phyloP scores from a whole-genome alignment of 2,888 invertebrate species.

The Acheta domesticus region DNA sequence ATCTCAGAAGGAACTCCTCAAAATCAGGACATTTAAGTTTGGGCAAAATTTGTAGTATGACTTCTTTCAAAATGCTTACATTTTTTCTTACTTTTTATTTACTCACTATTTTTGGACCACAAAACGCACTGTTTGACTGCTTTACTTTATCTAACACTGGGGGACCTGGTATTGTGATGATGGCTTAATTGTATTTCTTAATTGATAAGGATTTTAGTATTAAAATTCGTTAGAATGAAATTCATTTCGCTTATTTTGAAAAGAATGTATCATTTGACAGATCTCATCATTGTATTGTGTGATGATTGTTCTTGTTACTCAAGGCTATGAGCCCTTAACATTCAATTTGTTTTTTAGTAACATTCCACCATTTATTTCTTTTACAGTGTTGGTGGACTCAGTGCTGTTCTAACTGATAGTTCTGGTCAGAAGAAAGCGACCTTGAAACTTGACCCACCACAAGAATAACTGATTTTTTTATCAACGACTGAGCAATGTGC shows the following conservation, averaged over 20 bases:
- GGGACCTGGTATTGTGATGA: too few species aligned
- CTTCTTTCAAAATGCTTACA: too few species aligned
- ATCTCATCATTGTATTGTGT: background rate
- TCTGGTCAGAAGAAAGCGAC: constrained; percentile 30
- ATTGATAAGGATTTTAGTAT: too few species aligned
- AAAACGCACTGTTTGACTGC: too few species aligned
- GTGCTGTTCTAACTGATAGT: constrained; percentile 29
- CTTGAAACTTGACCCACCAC: constrained; percentile 30
- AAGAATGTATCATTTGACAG: background rate
- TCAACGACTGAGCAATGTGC: background rate
- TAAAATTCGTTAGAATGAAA: background rate
- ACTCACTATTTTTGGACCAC: too few species aligned
- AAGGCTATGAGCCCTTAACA: too few species aligned
- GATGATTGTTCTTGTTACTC: background rate
- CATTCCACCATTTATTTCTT: background rate
- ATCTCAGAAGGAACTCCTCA: too few species aligned
- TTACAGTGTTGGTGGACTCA: constrained; percentile 32
- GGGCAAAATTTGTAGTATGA: too few species aligned
- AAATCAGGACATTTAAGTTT: too few species aligned
- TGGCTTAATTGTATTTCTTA: too few species aligned
- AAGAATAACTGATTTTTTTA: background rate
- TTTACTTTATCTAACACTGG: too few species aligned
- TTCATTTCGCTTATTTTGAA: background rate
- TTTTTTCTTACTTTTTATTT: too few species aligned
- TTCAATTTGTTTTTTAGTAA: background rate